phyloP scores from a whole-genome alignment of 2,113 vertebrate species.

The Phasianus colchicus region DNA sequence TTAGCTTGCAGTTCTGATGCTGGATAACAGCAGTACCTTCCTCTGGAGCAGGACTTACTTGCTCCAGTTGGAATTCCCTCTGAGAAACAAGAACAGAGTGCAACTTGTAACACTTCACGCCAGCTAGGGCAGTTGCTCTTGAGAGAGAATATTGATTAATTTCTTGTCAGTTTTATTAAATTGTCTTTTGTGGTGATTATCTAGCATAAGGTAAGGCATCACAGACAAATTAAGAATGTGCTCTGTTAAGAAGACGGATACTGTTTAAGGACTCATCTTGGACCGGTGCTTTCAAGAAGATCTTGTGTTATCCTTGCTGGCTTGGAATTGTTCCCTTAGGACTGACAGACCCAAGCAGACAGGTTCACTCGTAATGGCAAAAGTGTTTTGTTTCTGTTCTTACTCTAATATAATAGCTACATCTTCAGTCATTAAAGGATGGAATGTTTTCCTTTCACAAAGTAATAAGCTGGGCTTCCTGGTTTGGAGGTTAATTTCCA shows the following conservation, averaged over 20 bases:
- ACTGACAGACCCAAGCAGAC: background rate
- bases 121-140: background rate
- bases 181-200: background rate
- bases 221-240: background rate
- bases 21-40: background rate
- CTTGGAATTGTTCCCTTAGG: background rate
- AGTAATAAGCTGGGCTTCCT: background rate
- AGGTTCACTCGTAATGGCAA: rapidly evolving
- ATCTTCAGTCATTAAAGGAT: background rate
- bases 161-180: background rate
- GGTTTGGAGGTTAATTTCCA: background rate
- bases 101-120: background rate
- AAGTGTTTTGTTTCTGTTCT: background rate
- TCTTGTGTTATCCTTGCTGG: background rate
- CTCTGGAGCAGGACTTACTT: background rate
- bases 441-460: background rate
- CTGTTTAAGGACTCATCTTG: background rate
- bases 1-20: background rate
- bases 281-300: background rate
- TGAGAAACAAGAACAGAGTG: background rate
- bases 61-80: background rate
- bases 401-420: background rate
- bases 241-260: background rate
- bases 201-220: background rate
- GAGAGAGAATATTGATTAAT: background rate